phyloP scores from a whole-genome alignment of 53 echinoderm and acorn worm genomes.

The Echinarachnius parma region DNA sequence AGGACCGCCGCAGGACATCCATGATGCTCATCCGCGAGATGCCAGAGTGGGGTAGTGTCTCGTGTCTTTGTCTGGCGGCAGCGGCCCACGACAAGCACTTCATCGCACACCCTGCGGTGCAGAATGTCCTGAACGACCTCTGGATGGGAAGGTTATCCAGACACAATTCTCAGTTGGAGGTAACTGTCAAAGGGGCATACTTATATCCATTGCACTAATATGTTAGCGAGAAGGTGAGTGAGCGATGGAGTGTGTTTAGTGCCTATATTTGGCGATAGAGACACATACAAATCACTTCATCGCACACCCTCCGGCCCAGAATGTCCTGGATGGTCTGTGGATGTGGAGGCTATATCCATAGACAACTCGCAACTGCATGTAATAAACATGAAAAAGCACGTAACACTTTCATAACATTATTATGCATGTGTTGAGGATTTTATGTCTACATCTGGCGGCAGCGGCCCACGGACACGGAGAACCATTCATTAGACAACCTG shows the following conservation, averaged over 20 bases:
- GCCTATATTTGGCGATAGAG: constrained; percentile 65
- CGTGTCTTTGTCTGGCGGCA: constrained; percentile 71
- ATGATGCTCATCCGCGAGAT: constrained; percentile 69
- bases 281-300: constrained; percentile 72
- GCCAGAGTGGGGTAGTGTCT: constrained; percentile 73
- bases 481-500: too few relatives aligned
- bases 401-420: too few relatives aligned
- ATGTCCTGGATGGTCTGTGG: constrained; percentile 81
- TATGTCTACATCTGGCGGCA: too few relatives aligned
- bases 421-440: too few relatives aligned
- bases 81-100: constrained; percentile 65
- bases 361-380: too few relatives aligned
- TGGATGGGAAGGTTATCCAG: constrained; percentile 74
- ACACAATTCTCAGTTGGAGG: constrained; percentile 14
- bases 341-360: constrained; percentile 67
- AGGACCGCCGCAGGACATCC: constrained; percentile 70
- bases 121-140: constrained; percentile 76
- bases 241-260: too few relatives aligned
- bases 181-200: background rate
- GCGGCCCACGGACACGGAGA: too few relatives aligned
- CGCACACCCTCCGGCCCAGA: constrained; percentile 78
- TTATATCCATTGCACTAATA: background rate
- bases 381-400: too few relatives aligned
- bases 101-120: constrained; percentile 80
- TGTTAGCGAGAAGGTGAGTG: too few relatives aligned